phyloP scores from a whole-genome alignment of 1,140 invertebrate genomes.

The Rhyzopertha dominica region DNA sequence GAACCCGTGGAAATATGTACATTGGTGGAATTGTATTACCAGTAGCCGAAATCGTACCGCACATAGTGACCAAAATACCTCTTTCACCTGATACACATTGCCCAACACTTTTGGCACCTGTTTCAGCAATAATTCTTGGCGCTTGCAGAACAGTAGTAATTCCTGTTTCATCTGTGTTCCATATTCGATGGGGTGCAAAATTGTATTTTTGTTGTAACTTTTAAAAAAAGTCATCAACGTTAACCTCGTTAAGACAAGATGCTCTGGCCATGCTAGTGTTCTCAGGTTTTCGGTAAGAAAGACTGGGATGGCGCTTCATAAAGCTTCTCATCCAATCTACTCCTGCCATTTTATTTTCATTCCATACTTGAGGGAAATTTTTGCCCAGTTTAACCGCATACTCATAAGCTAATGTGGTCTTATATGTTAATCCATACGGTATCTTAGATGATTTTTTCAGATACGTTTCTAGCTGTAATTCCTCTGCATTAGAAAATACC shows the following conservation, averaged over 20 bases:
- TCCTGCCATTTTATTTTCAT: conserved; percentile 34
- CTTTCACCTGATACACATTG: conserved; percentile 42
- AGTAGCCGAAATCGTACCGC: conserved; percentile 36
- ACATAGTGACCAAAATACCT: conserved; percentile 39
- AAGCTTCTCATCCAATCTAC: conserved; percentile 41
- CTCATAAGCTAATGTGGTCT: conserved; percentile 30
- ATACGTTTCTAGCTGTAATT: conserved; percentile 24
- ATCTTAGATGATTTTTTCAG: conserved; percentile 23
- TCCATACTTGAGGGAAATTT: conserved; percentile 37
- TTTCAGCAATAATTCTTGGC: conserved; percentile 42
- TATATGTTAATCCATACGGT: conserved; percentile 30
- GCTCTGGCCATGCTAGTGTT: conserved; percentile 40
- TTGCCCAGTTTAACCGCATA: conserved; percentile 25
- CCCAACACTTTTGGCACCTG: conserved; percentile 42
- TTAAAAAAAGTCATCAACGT: conserved; percentile 39
- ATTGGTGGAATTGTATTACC: conserved; percentile 37
- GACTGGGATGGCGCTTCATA: conserved; percentile 32
- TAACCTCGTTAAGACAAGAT: conserved; percentile 43
- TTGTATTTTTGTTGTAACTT: conserved; percentile 32
- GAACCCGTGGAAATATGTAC: conserved; percentile 39
- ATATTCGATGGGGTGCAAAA: conserved; percentile 38
- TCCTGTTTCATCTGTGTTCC: conserved; percentile 46
- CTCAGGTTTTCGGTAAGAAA: conserved; percentile 40
- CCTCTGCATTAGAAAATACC: conserved; percentile 17
- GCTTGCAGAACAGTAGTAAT: conserved; percentile 46